Conservation (phyloP, 2,888 invertebrate species). For the Phlogophora meticulosa region DNA sequence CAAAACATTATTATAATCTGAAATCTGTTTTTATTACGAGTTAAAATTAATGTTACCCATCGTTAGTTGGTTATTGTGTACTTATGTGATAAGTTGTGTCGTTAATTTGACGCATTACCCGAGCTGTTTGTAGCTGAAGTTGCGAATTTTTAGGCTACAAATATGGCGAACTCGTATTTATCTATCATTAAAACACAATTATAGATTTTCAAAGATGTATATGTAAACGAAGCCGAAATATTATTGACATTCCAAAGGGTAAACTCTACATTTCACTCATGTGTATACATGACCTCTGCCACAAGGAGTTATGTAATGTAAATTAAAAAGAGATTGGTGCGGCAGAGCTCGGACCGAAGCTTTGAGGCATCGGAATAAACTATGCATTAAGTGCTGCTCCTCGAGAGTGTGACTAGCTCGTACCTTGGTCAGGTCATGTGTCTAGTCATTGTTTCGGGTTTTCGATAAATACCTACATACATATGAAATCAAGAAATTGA, state of each 20-base stretch:
- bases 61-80: slow-evolving; percentile 17
- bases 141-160: neutral
- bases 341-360: too few relatives aligned
- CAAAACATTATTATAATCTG: slow-evolving; percentile 8
- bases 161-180: neutral
- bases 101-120: slow-evolving; percentile 67
- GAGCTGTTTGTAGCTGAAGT: neutral
- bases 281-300: neutral
- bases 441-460: too few relatives aligned
- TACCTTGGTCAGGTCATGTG: too few relatives aligned
- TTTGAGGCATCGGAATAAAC: too few relatives aligned
- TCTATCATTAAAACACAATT: too few relatives aligned
- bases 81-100: slow-evolving; percentile 51
- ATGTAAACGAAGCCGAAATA: neutral
- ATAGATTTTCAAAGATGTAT: too few relatives aligned
- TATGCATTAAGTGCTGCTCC: too few relatives aligned
- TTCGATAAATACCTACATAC: too few relatives aligned
- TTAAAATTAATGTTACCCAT: slow-evolving; percentile 65
- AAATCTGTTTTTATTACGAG: slow-evolving; percentile 13
- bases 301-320: slow-evolving; percentile 45
- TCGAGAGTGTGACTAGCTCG: too few relatives aligned
- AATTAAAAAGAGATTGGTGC: slow-evolving; percentile 21
- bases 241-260: neutral
- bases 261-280: neutral
- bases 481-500: too few relatives aligned